phyloP scores from a whole-genome alignment of 2,797 vertebrate species.

The Amphiprion clarkii region DNA sequence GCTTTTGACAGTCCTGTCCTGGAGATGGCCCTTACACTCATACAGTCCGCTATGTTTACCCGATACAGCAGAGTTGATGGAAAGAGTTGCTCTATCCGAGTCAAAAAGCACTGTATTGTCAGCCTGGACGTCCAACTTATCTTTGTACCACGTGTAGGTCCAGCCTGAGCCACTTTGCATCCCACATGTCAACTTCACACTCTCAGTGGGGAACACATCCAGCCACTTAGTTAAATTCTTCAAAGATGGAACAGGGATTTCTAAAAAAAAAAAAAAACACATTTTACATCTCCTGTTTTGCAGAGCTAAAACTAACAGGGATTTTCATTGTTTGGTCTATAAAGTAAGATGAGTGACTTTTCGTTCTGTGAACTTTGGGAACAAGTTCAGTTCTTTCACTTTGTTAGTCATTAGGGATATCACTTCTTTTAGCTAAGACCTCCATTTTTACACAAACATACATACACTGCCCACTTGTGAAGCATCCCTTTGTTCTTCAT shows the following conservation, averaged over 20 bases:
- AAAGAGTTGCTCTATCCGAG: constrained; percentile 29
- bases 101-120: neutral
- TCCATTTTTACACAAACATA: neutral
- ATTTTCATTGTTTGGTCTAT: neutral
- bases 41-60: constrained; percentile 24
- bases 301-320: neutral
- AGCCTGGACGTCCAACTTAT: neutral
- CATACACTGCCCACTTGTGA: neutral
- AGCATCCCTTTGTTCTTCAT: neutral
- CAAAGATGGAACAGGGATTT: constrained; percentile 53
- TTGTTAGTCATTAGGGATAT: no score
- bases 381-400: no score
- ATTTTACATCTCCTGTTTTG: neutral
- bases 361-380: no score
- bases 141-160: constrained; percentile 64
- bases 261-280: constrained; percentile 30
- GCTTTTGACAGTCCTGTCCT: constrained; percentile 48
- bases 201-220: constrained; percentile 72
- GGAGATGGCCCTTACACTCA: constrained; percentile 50
- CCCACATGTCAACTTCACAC: constrained; percentile 59
- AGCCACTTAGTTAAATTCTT: constrained; percentile 37
- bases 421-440: neutral
- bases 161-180: constrained; percentile 40
- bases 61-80: constrained; percentile 44
- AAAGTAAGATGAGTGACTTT: neutral